Percentiles rank a stretch among this genome's conserved stretches.
phyloP scores from a whole-genome alignment of 2,113 vertebrate genomes.

The Proteles cristata region DNA sequence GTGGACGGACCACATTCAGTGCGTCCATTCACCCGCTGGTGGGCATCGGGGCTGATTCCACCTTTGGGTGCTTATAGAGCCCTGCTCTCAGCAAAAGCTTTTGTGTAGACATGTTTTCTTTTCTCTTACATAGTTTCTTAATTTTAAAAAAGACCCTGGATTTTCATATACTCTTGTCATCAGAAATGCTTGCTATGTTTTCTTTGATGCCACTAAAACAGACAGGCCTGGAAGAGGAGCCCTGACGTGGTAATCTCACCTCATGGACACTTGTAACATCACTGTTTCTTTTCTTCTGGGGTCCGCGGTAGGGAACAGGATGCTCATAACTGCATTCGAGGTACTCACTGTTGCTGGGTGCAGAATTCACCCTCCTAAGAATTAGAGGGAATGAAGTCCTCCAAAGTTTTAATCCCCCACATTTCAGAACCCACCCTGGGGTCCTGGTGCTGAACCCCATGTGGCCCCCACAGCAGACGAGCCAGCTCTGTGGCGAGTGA shows the following conservation, averaged over 20 bases:
- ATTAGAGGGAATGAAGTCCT: not conserved
- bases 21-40: fast-evolving
- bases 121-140: not conserved
- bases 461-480: fast-evolving
- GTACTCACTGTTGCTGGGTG: not conserved
- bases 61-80: too few species aligned
- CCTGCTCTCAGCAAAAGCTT: not conserved
- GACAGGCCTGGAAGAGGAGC: too few species aligned
- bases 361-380: not conserved
- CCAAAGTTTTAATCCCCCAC: not conserved
- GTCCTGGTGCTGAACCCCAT: not conserved
- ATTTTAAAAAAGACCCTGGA: not conserved
- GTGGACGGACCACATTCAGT: not conserved
- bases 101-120: not conserved
- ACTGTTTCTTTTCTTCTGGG: not conserved
- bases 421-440: not conserved
- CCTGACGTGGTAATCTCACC: not conserved
- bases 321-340: not conserved
- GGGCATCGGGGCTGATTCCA: not conserved
- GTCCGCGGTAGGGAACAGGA: not conserved
- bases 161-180: not conserved
- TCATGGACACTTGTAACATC: not conserved
- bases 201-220: not conserved
- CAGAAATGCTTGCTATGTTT: not conserved
- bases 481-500: fast-evolving